Percentiles rank a stretch among this genome's conserved stretches.
These are phyloP conservation scores for Daphoenositta chrysoptera DNA, from an alignment of 2,113 vertebrate species.

Conservation along the genomic window DNA sequence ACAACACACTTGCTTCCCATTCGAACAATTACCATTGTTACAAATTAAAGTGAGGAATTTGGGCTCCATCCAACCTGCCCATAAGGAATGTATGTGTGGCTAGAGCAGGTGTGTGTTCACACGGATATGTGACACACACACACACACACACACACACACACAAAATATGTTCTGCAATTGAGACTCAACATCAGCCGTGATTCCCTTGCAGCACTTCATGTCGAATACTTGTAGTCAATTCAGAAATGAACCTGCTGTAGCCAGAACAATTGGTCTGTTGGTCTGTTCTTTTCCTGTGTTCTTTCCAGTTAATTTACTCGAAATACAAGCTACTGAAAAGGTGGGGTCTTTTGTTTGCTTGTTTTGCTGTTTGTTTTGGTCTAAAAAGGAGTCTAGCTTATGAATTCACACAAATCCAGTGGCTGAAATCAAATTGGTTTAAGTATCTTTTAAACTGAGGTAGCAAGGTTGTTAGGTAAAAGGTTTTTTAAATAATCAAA, in stretches of 20 bases:
- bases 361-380: background rate
- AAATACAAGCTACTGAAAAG: background rate
- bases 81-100: background rate
- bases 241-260: background rate
- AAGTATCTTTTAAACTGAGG: background rate
- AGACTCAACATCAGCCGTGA: accelerated
- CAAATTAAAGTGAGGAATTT: background rate
- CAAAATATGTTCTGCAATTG: background rate
- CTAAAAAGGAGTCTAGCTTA: background rate
- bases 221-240: accelerated
- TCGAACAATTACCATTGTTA: background rate
- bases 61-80: background rate
- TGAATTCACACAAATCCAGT: background rate
- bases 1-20: background rate
- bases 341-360: background rate
- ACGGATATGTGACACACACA: too few relatives aligned
- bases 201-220: too few relatives aligned
- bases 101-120: background rate
- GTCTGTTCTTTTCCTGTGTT: background rate
- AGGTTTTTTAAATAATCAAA: background rate
- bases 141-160: background rate
- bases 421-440: background rate
- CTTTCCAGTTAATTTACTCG: background rate
- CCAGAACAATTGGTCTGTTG: background rate
- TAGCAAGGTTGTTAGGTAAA: background rate